These are phyloP conservation scores for Anticlea derivata DNA, from an alignment of 2,888 invertebrate genomes.

Conservation along the genomic window DNA sequence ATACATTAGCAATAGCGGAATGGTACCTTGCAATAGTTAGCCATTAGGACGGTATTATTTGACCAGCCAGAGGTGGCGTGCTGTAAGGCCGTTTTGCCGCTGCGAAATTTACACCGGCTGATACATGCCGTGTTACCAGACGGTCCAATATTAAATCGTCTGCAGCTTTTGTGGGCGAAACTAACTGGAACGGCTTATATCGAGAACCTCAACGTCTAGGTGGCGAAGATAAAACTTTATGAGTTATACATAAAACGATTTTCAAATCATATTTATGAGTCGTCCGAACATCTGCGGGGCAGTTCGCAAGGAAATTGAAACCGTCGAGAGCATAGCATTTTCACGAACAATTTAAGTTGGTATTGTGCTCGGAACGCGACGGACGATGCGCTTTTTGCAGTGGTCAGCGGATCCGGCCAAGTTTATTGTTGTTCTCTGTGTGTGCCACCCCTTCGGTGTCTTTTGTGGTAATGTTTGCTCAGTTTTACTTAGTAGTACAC, in stretches of 20 bases:
- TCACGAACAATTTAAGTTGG: constrained; percentile 81
- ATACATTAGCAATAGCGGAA: constrained; percentile 70
- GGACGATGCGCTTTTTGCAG: constrained; percentile 70
- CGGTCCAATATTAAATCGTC: constrained; percentile 78
- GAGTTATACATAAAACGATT: constrained; percentile 82
- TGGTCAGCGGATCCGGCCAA: constrained; percentile 67
- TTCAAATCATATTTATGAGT: constrained; percentile 82
- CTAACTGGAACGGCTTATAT: constrained; percentile 71
- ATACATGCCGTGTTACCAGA: constrained; percentile 65
- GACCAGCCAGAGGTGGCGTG: constrained; percentile 79
- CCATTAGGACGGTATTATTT: constrained; percentile 78
- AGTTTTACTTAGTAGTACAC: constrained; percentile 50
- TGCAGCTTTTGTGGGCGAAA: constrained; percentile 77
- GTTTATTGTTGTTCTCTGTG: constrained; percentile 67
- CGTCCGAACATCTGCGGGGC: constrained; percentile 76
- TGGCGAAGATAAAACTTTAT: constrained; percentile 79
- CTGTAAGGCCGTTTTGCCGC: constrained; percentile 66
- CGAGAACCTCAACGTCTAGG: constrained; percentile 60
- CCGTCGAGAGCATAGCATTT: constrained; percentile 76
- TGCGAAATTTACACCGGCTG: constrained; percentile 74
- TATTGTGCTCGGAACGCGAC: constrained; percentile 70
- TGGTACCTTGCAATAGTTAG: constrained; percentile 55
- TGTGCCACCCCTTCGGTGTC: constrained; percentile 53
- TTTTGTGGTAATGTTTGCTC: constrained; percentile 57
- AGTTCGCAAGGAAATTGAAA: constrained; percentile 81